Conservation (phyloP, 2,888 invertebrate species). For the Globia sparganii region DNA sequence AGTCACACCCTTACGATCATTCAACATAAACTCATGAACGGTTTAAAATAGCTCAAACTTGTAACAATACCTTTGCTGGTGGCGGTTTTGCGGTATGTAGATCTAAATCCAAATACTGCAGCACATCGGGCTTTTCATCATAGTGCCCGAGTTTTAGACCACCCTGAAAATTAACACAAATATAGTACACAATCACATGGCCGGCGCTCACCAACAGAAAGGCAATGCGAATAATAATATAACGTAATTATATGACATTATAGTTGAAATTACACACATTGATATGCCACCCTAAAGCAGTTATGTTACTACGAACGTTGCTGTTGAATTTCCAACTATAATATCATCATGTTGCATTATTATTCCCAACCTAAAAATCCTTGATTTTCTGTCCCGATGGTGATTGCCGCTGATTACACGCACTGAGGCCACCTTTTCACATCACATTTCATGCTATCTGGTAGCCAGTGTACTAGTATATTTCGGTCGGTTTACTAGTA, state of each 20-base stretch:
- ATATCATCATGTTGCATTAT: background rate
- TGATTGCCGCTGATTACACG: too few species aligned
- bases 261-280: background rate
- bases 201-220: background rate
- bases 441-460: background rate
- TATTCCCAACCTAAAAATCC: background rate
- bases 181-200: background rate
- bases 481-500: background rate
- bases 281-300: background rate
- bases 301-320: background rate
- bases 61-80: constrained; percentile 66
- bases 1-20: background rate
- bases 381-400: background rate
- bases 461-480: too few species aligned
- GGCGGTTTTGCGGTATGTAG: constrained; percentile 90
- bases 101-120: constrained; percentile 97
- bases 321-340: background rate
- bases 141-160: constrained; percentile 65
- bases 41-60: constrained; percentile 24
- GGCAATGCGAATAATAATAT: background rate
- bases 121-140: constrained; percentile 73
- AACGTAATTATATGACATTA: background rate
- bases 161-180: constrained; percentile 59
- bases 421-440: background rate
- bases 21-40: background rate